Percentiles rank a stretch among this genome's conserved stretches.
Evolutionary conservation across 2,797 vertebrate genomes (phyloP).

Genomic region (Esox masquinongy): DNA sequence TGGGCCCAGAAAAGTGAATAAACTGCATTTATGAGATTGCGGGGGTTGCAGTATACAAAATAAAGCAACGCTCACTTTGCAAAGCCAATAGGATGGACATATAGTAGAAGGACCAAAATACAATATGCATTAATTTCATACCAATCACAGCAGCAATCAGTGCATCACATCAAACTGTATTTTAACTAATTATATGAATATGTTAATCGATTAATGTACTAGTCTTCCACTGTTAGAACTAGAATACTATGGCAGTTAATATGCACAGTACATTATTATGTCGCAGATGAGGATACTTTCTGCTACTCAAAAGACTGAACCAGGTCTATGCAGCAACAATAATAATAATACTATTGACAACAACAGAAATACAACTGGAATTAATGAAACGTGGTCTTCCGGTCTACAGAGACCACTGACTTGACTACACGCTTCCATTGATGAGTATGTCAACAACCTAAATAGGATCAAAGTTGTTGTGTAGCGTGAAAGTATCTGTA

Average conservation of each 20-base stretch:
- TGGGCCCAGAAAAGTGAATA: too few species aligned
- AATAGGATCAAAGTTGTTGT: neutral
- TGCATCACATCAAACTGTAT: neutral
- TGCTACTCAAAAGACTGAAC: conserved; percentile 41
- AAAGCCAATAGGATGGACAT: neutral
- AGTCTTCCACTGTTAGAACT: conserved; percentile 31
- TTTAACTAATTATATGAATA: neutral
- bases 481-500: neutral
- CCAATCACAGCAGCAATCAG: neutral
- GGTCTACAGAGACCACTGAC: neutral
- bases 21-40: neutral
- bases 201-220: conserved; percentile 43
- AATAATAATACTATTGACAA: neutral
- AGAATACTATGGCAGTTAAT: conserved; percentile 14
- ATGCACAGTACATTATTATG: neutral
- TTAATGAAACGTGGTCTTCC: neutral
- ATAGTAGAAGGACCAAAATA: neutral
- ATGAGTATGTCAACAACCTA: neutral
- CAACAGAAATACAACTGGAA: neutral
- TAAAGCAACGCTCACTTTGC: neutral
- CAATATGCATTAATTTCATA: neutral
- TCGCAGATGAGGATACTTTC: conserved; percentile 32
- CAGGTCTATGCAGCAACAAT: neutral
- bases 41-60: neutral
- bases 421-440: neutral